Percentiles rank a stretch among this genome's conserved stretches.
Evolutionary conservation across 2,113 vertebrate genomes (phyloP).

Genomic region (Pachypanchax playfairii): DNA sequence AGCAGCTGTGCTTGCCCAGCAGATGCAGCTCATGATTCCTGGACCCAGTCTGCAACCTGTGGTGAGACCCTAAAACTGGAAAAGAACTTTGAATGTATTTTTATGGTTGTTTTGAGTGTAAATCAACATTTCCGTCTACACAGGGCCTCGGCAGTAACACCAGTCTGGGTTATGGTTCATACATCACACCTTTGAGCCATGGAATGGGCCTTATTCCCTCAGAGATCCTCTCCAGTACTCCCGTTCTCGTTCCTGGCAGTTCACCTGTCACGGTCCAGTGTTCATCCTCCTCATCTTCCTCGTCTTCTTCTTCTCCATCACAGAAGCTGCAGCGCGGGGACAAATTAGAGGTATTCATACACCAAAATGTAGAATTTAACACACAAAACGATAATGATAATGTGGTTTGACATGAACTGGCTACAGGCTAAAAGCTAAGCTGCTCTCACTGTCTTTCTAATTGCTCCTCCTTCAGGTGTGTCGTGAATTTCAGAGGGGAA

Average conservation of each 20-base stretch:
- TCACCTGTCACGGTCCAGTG: constrained; percentile 86
- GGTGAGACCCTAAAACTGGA: constrained; percentile 78
- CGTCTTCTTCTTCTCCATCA: constrained; percentile 79
- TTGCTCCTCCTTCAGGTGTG: constrained; percentile 84
- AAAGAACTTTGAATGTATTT: background rate
- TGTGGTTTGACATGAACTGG: background rate
- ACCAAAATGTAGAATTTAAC: background rate
- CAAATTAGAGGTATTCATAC: constrained; percentile 89
- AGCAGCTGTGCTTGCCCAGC: constrained; percentile 92
- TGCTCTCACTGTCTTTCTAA: background rate
- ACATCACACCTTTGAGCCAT: constrained; percentile 88
- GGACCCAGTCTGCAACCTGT: constrained; percentile 88
- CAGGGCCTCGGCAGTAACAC: constrained; percentile 90
- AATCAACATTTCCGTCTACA: constrained; percentile 85
- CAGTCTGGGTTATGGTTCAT: constrained; percentile 91
- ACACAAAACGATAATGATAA: background rate
- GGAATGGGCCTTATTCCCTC: constrained; percentile 92
- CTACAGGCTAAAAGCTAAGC: background rate
- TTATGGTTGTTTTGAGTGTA: constrained; percentile 9
- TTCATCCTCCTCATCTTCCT: constrained; percentile 84
- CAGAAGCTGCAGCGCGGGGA: constrained; percentile 95
- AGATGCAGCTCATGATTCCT: constrained; percentile 97
- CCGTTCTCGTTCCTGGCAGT: constrained; percentile 89
- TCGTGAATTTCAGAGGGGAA: constrained; percentile 95
- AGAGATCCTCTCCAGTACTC: constrained; percentile 88